Base-by-base conservation (phyloP, 23 tunicate species). In the Trididemnum clinides region DNA sequence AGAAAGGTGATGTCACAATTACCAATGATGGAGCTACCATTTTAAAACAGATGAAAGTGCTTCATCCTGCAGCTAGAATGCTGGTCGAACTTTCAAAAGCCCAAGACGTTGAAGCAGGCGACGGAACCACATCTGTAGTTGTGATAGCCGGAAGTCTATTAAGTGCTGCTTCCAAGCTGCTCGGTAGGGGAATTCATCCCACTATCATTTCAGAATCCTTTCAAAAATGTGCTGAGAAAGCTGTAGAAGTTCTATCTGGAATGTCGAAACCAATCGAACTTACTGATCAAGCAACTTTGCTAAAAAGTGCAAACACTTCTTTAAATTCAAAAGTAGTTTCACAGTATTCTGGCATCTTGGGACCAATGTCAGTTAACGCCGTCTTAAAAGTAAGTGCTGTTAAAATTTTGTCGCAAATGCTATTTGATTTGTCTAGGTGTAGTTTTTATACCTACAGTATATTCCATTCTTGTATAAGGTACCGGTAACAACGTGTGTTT, bases 11-110 rank as follows among this genome's bases (percentile, higher is more conserved):
- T 88, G 99, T 96, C 28, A 96, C 99, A 34, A 96, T 96, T 76
- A 96, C 99, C 34, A 96, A 96, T 84, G 99, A 96, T 74, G 99
- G 99, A 25, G 99, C 99, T 30, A 96, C 99, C 4, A 96, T 96
- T 78, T 54, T 96, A 64, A 88, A 96, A 71, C 97, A 88, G 71
- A 96, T 96, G 99, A 96, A 96, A 65, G 99, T 96, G 22, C 85
- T 96, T 15, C 99, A 96, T 78, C 99, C 99, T 20, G 99, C 99
- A 54, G 99, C 99, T 18, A 79, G 93, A 73, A 96, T 96, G 99
- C 64, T 96, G 81, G 99, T 96, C 6, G 99, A 96, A 73, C 36
- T 96, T 0, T 90, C 96, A 26, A 96, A 96, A 88, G 99, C 99
- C 18, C 99, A 96, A 64, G 99, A 96, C 73, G 88, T 96, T 35